phyloP scores from a whole-genome alignment of 2,888 invertebrate species.

The Tenthredo amoena region DNA sequence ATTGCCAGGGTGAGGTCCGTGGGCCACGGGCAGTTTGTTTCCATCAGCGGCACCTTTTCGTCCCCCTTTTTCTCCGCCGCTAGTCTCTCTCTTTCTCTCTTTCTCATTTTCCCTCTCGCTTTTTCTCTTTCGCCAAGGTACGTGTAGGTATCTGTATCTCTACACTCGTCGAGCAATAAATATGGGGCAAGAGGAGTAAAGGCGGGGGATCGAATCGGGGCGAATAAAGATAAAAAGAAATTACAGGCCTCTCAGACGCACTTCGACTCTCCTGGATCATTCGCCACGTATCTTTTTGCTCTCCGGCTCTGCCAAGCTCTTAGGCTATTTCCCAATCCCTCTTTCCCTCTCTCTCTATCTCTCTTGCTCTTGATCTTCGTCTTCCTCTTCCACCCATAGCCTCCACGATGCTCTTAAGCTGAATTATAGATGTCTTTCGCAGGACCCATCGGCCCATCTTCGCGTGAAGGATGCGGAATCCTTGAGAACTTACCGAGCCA shows the following conservation, averaged over 20 bases:
- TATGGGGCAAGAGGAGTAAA: constrained; percentile 56
- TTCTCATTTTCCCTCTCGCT: constrained; percentile 31
- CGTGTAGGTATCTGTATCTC: constrained; percentile 29
- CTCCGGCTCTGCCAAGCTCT: constrained; percentile 53
- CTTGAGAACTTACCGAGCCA: constrained; percentile 56
- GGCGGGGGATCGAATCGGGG: constrained; percentile 54
- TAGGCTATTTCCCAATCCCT: constrained; percentile 62
- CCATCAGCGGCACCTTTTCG: constrained; percentile 58
- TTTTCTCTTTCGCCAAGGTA: constrained; percentile 37
- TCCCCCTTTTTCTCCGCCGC: background rate
- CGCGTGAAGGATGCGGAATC: constrained; percentile 53
- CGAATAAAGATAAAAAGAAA: constrained; percentile 69
- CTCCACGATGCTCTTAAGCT: constrained; percentile 57
- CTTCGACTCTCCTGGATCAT: constrained; percentile 57
- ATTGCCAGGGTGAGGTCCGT: constrained; percentile 36
- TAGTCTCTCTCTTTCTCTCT: constrained; percentile 36
- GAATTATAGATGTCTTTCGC: constrained; percentile 66
- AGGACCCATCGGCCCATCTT: constrained; percentile 56
- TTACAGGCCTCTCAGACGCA: constrained; percentile 68
- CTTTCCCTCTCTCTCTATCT: constrained; percentile 34
- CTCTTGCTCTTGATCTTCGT: background rate
- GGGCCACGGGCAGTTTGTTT: constrained; percentile 58
- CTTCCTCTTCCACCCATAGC: background rate
- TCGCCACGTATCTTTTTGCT: constrained; percentile 54
- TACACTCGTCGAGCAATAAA: constrained; percentile 58